Evolutionary conservation across 2,888 invertebrate genomes (phyloP), one percentile per base, ranked within the genome.

Genomic region (Chrysina gloriosa): DNA sequence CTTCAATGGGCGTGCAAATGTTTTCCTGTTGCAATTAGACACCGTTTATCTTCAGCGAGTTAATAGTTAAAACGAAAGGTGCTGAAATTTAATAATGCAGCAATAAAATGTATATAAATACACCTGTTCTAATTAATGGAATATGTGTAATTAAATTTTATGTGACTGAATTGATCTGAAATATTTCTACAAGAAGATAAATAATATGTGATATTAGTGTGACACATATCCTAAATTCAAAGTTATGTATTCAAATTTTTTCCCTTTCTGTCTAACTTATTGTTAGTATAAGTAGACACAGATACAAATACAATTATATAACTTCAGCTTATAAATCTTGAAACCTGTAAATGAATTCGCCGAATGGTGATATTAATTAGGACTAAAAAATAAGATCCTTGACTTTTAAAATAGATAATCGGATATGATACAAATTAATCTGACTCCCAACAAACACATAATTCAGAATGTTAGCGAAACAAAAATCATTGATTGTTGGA

Each of bases 331-430:
- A n/a, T n/a, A 11, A 36, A 3, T 36, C n/a, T 36, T n/a, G n/a
- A n/a, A n/a, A n/a, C n/a, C n/a, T n/a, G n/a, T n/a, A n/a, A n/a
- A n/a, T n/a, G n/a, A n/a, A n/a, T n/a, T n/a, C n/a, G 34, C 34
- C 34, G 34, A 48, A n/a, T 48, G 25, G 48, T n/a, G n/a, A n/a
- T n/a, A n/a, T n/a, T n/a, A n/a, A n/a, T n/a, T n/a, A n/a, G n/a
- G n/a, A n/a, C n/a, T n/a, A n/a, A n/a, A n/a, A n/a, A n/a, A n/a
- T n/a, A n/a, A 48, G 25, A 48, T 48, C 48, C 48, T 48, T 48
- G 48, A 48, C 48, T 48, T 48, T 48, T 48, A 48, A 11, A 25
- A n/a, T 25, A 48, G 45, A 45, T n/a, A n/a, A 14, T 11, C 11
- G n/a, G 14, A n/a, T n/a, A n/a, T n/a, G n/a, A n/a, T n/a, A n/a